phyloP scores from a whole-genome alignment of 2,113 vertebrate species.

The Gambusia holbrooki region DNA sequence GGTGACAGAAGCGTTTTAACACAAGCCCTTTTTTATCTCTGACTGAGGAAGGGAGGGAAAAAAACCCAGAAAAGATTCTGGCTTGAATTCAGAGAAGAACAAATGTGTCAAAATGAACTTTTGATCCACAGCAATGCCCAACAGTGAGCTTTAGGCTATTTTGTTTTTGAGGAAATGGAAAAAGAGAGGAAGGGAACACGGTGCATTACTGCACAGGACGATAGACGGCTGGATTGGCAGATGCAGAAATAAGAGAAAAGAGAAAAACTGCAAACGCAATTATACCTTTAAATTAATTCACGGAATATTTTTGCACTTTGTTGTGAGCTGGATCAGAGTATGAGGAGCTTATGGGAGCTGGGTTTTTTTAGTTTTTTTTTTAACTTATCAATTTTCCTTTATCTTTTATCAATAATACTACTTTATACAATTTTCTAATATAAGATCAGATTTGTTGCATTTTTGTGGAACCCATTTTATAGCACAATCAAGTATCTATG shows the following conservation, averaged over 20 bases:
- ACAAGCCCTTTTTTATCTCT: too few relatives aligned
- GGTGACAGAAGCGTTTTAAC: too few relatives aligned
- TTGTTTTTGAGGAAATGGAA: background rate
- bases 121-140: slow-evolving; percentile 47
- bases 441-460: too few relatives aligned
- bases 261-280: background rate
- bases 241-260: background rate
- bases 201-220: background rate
- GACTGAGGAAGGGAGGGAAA: background rate
- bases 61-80: background rate
- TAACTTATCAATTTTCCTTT: too few relatives aligned
- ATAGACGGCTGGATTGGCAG: background rate
- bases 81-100: slow-evolving; percentile 22
- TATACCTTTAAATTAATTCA: background rate
- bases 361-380: too few relatives aligned
- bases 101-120: slow-evolving; percentile 52
- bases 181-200: background rate
- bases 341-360: too few relatives aligned
- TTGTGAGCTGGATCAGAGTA: too few relatives aligned
- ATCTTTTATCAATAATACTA: too few relatives aligned
- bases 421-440: too few relatives aligned
- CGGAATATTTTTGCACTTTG: background rate
- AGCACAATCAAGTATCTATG: too few relatives aligned
- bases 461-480: too few relatives aligned
- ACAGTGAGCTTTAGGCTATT: slow-evolving; percentile 33